A percentile compares a stretch with the other conserved stretches of the same genome.
These are phyloP conservation scores for Tapirus terrestris DNA, from an alignment of 2,113 vertebrate genomes.

Conservation along the genomic window DNA sequence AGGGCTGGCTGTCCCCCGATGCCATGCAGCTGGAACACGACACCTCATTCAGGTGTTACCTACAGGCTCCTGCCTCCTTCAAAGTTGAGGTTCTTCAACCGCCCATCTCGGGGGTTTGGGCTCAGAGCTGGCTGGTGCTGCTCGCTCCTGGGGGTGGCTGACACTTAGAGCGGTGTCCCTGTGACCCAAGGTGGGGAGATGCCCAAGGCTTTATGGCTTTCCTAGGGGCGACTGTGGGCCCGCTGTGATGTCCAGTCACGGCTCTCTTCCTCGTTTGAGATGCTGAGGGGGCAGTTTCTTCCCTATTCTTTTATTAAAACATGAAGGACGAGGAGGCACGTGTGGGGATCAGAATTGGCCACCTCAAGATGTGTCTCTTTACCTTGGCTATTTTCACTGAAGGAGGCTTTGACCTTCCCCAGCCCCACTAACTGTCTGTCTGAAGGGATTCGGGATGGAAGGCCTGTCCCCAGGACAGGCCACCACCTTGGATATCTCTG, in stretches of 20 bases:
- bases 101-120: not conserved
- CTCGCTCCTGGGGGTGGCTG: not conserved
- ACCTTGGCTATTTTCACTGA: too few species aligned
- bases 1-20: not conserved
- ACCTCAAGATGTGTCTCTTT: too few species aligned
- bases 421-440: too few species aligned
- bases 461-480: too few species aligned
- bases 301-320: not conserved
- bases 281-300: not conserved
- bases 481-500: too few species aligned
- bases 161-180: rapidly evolving
- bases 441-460: too few species aligned
- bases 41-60: not conserved
- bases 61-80: not conserved
- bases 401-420: too few species aligned
- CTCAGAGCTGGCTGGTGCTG: not conserved
- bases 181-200: not conserved
- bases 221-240: not conserved
- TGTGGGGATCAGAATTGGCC: too few species aligned
- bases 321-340: not conserved
- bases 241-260: not conserved
- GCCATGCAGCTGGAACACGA: not conserved
- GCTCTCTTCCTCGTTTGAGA: not conserved
- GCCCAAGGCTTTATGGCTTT: not conserved
- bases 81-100: not conserved